Conservation (phyloP, 2,888 invertebrate genomes). For the Andrena chrysosceles region DNA sequence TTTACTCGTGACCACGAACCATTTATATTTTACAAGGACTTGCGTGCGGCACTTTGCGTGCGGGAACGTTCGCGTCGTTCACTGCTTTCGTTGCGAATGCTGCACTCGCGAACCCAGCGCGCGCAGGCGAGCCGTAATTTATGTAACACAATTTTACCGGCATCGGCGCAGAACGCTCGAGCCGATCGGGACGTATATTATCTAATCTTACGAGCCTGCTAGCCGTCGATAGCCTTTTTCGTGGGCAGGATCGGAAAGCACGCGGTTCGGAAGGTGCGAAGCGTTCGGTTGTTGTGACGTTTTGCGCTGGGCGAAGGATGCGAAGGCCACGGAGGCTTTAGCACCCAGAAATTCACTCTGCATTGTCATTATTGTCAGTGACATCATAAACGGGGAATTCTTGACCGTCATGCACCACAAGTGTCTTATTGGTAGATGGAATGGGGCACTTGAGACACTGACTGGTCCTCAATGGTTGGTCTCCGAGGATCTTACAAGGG, state of each 20-base stretch:
- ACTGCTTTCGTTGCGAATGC: slow-evolving; percentile 49
- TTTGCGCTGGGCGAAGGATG: not conserved
- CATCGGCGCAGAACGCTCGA: not conserved
- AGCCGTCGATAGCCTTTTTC: not conserved
- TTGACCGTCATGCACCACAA: not conserved
- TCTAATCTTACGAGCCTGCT: not conserved
- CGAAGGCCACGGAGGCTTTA: not conserved
- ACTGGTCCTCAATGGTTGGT: no score
- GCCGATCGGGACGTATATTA: not conserved
- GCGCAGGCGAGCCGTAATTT: not conserved
- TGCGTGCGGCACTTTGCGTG: slow-evolving; percentile 42
- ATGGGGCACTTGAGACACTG: no score
- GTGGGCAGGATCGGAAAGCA: not conserved
- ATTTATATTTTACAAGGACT: slow-evolving; percentile 56
- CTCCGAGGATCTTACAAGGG: no score
- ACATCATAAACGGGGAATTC: not conserved
- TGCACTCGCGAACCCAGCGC: slow-evolving; percentile 17
- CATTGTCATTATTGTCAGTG: not conserved
- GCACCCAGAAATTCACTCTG: not conserved
- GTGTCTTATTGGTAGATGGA: not conserved
- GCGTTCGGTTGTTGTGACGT: not conserved
- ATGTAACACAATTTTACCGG: slow-evolving; percentile 17
- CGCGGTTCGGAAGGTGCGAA: not conserved
- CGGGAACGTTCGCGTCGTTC: slow-evolving; percentile 47
- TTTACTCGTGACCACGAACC: slow-evolving; percentile 58